Evolutionary conservation across 2,888 invertebrate genomes (phyloP).

Genomic region (Tortricodes alternella): DNA sequence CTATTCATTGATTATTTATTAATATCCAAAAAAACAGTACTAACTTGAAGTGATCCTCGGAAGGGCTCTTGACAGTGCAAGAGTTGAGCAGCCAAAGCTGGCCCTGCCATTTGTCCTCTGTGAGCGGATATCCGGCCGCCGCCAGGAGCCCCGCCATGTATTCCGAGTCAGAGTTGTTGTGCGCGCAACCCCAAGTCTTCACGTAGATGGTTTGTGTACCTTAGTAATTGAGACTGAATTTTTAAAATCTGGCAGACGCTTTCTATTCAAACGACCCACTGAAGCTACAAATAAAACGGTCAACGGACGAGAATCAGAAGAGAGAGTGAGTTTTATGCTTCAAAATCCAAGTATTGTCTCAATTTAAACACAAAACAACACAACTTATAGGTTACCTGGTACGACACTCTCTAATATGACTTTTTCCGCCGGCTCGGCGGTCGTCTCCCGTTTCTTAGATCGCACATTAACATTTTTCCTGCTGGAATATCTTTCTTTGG

Average conservation of each 20-base stretch:
- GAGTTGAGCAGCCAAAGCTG: constrained; percentile 98
- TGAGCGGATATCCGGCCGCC: constrained; percentile 92
- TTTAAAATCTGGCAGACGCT: too few relatives aligned
- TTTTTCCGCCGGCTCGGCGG: constrained; percentile 65
- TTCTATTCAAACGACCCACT: too few relatives aligned
- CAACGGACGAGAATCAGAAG: too few relatives aligned
- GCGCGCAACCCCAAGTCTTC: constrained; percentile 99
- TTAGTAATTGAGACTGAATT: constrained; percentile 38
- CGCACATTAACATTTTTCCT: constrained; percentile 87
- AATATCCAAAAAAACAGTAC: constrained; percentile 24
- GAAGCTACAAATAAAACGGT: too few relatives aligned
- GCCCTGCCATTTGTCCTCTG: constrained; percentile 90
- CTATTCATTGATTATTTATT: not conserved
- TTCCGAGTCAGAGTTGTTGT: constrained; percentile 98
- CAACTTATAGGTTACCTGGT: constrained; percentile 75
- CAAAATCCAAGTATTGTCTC: not conserved
- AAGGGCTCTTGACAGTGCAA: constrained; percentile 98
- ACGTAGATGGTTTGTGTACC: constrained; percentile 92
- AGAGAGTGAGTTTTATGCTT: too few relatives aligned
- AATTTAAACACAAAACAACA: not conserved
- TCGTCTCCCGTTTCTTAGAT: constrained; percentile 77
- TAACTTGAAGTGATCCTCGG: constrained; percentile 94
- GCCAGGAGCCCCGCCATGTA: constrained; percentile 99
- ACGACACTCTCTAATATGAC: constrained; percentile 82
- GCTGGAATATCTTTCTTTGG: constrained; percentile 88